phyloP scores from a whole-genome alignment of 1,140 invertebrate species.

The Aphaenogaster floridana region DNA sequence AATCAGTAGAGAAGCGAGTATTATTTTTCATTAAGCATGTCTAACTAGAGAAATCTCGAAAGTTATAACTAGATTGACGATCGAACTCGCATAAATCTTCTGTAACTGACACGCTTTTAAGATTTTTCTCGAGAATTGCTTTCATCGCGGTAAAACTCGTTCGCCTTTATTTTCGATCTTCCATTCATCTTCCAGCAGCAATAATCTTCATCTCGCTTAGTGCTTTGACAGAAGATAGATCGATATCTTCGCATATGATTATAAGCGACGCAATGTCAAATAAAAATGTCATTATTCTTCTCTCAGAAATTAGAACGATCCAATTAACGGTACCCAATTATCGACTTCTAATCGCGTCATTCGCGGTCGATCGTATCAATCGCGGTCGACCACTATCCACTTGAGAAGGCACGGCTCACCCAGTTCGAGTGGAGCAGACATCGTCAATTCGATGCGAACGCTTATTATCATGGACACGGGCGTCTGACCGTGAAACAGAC shows the following conservation, averaged over 20 bases:
- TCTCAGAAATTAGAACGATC: constrained; percentile 40
- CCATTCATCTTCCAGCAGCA: constrained; percentile 54
- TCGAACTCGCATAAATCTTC: constrained; percentile 69
- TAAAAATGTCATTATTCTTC: constrained; percentile 37
- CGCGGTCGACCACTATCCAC: constrained; percentile 30
- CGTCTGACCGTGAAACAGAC: constrained; percentile 76
- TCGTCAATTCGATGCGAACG: constrained; percentile 40
- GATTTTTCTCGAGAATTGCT: constrained; percentile 57
- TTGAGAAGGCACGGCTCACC: constrained; percentile 31
- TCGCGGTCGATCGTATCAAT: constrained; percentile 54
- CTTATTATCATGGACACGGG: constrained; percentile 65
- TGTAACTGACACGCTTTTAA: constrained; percentile 62
- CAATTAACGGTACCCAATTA: constrained; percentile 52
- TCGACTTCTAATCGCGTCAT: constrained; percentile 50
- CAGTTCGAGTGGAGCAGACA: constrained; percentile 31
- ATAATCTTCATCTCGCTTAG: neutral
- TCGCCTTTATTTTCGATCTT: constrained; percentile 46
- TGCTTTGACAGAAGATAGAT: constrained; percentile 36
- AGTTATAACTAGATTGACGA: constrained; percentile 46
- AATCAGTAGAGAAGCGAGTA: constrained; percentile 6
- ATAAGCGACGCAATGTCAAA: constrained; percentile 6
- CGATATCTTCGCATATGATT: constrained; percentile 19
- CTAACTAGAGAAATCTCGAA: constrained; percentile 56
- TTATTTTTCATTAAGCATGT: constrained; percentile 31
- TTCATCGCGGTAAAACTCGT: constrained; percentile 62